Conservation (phyloP, 2,888 invertebrate genomes). For the Muscina levida region DNA sequence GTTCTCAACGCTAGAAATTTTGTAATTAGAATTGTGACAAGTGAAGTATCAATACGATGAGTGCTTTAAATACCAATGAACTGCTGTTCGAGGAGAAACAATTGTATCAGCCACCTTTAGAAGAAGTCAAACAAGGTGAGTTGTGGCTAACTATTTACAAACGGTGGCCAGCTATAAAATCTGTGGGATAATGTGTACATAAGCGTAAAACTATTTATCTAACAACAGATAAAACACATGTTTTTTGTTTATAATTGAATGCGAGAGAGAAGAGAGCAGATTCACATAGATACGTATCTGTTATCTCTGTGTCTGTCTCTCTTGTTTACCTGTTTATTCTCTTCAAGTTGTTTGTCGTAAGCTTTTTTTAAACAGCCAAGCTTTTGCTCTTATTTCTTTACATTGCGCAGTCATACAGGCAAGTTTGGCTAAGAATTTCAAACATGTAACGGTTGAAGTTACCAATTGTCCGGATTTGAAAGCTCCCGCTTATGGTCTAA, state of each 20-base stretch:
- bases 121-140: slow-evolving; percentile 83
- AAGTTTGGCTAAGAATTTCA: slow-evolving; percentile 87
- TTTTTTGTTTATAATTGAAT: slow-evolving; percentile 25
- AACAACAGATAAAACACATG: slow-evolving; percentile 27
- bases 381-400: neutral
- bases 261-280: neutral
- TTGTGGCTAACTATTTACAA: slow-evolving; percentile 33
- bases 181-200: neutral
- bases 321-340: no score
- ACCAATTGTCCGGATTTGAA: slow-evolving; percentile 93
- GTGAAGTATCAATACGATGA: slow-evolving; percentile 40
- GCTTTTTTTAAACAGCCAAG: no score
- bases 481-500: slow-evolving; percentile 88
- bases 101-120: slow-evolving; percentile 83
- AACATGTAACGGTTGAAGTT: slow-evolving; percentile 86
- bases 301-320: slow-evolving; percentile 1
- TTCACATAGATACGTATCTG: neutral
- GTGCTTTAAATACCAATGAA: slow-evolving; percentile 73
- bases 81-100: slow-evolving; percentile 82
- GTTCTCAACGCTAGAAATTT: neutral
- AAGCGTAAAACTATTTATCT: slow-evolving; percentile 11
- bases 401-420: slow-evolving; percentile 85
- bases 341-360: no score
- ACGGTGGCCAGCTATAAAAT: slow-evolving; percentile 22
- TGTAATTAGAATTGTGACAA: neutral